A percentile compares a stretch with the other conserved stretches of the same genome.
Evolutionary conservation across 2,888 invertebrate species (phyloP).

Genomic region (Abrostola triplasia): DNA sequence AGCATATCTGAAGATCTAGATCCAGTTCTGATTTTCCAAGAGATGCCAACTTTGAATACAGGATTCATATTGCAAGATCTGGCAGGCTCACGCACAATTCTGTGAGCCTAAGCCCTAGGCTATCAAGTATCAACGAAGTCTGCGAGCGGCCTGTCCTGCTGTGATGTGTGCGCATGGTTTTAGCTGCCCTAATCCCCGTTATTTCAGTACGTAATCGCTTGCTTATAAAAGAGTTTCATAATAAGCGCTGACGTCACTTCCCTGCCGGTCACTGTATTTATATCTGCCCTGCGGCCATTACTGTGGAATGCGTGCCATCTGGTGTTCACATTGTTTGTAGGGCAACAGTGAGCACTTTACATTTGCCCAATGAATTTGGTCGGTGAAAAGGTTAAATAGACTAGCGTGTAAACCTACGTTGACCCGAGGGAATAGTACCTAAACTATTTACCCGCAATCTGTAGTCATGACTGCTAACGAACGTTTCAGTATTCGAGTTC

Average conservation of each 20-base stretch:
- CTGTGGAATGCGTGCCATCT: conserved; percentile 57
- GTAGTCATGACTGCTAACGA: too few relatives aligned
- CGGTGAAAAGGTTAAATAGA: background rate
- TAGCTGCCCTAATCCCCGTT: conserved; percentile 31
- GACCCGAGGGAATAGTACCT: too few relatives aligned
- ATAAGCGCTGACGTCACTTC: conserved; percentile 59
- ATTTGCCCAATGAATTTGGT: conserved; percentile 22
- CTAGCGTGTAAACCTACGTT: too few relatives aligned
- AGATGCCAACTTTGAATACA: too few relatives aligned
- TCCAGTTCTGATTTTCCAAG: too few relatives aligned
- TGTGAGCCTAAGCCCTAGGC: background rate
- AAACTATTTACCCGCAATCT: too few relatives aligned
- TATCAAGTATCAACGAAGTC: conserved; percentile 2
- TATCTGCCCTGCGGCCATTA: conserved; percentile 60
- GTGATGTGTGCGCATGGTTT: background rate
- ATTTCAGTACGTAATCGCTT: conserved; percentile 34
- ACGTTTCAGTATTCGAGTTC: too few relatives aligned
- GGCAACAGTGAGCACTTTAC: conserved; percentile 25
- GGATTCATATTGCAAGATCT: too few relatives aligned
- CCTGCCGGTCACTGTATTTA: conserved; percentile 60
- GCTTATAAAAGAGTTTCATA: conserved; percentile 54
- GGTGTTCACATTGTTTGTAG: conserved; percentile 53
- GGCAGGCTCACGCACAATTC: too few relatives aligned
- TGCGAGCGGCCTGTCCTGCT: too few relatives aligned
- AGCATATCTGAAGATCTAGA: too few relatives aligned